phyloP scores from a whole-genome alignment of 2,888 invertebrate species.

The Steinernema hermaphroditum region DNA sequence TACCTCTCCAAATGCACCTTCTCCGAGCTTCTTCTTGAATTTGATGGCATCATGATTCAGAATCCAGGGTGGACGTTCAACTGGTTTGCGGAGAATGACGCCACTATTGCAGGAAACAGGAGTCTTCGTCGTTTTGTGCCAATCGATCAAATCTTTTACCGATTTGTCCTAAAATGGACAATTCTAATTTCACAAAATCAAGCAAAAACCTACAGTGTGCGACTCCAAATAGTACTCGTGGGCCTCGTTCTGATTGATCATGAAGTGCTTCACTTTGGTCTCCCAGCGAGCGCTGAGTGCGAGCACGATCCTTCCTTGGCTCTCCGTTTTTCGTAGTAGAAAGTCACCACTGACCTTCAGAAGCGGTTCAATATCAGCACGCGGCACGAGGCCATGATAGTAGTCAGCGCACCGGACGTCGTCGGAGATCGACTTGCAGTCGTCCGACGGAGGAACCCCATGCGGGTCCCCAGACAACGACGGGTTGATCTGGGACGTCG shows the following conservation, averaged over 20 bases:
- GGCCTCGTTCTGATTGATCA: constrained; percentile 36
- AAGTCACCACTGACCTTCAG: constrained; percentile 40
- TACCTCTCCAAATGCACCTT: constrained; percentile 56
- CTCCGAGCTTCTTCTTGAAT: constrained; percentile 51
- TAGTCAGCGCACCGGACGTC: constrained; percentile 19
- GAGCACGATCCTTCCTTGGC: constrained; percentile 42
- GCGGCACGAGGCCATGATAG: constrained; percentile 36
- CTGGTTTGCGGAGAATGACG: constrained; percentile 25
- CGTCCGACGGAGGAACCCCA: not conserved
- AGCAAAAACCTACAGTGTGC: not conserved
- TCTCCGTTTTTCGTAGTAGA: constrained; percentile 39
- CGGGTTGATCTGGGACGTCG: no score
- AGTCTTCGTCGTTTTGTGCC: constrained; percentile 46
- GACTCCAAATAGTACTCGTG: not conserved
- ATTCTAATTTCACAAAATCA: not conserved
- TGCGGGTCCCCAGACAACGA: not conserved
- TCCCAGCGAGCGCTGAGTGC: constrained; percentile 42
- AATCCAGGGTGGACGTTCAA: constrained; percentile 47
- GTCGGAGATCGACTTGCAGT: not conserved
- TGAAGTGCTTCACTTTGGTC: constrained; percentile 44
- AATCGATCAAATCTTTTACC: constrained; percentile 45
- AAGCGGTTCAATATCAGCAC: constrained; percentile 38
- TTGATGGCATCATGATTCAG: constrained; percentile 49
- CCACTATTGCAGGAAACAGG: constrained; percentile 35
- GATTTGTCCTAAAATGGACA: constrained; percentile 39